phyloP scores from a whole-genome alignment of 2,797 vertebrate species.

The Leptodactylus fallax region DNA sequence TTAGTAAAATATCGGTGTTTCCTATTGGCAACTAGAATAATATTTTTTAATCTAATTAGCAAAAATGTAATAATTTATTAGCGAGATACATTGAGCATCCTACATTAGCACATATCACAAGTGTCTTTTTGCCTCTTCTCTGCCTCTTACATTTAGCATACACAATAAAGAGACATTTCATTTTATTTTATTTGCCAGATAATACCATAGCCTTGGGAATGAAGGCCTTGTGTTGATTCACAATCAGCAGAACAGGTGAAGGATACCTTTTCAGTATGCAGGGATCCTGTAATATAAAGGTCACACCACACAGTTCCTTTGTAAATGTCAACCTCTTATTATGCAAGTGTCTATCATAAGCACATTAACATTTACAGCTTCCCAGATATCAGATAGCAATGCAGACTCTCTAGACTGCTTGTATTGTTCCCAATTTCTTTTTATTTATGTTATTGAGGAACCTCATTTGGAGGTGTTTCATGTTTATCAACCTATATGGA shows the following conservation, averaged over 20 bases:
- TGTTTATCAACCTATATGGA: not conserved
- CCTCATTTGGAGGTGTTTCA: no score
- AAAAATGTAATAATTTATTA: not conserved
- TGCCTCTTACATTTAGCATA: not conserved
- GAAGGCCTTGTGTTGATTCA: slow-evolving; percentile 58
- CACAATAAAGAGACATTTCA: slow-evolving; percentile 36
- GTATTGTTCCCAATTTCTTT: not conserved
- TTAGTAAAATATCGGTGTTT: not conserved
- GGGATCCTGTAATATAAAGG: slow-evolving; percentile 61
- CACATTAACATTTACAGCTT: slow-evolving; percentile 58
- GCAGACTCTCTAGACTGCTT: not conserved
- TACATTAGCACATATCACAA: not conserved
- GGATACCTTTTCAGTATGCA: slow-evolving; percentile 64
- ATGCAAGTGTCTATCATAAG: slow-evolving; percentile 42
- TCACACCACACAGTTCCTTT: slow-evolving; percentile 60
- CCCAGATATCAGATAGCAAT: not conserved
- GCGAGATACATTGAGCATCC: not conserved
- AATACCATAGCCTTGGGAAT: slow-evolving; percentile 60
- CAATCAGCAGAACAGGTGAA: slow-evolving; percentile 61
- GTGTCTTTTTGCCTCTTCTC: not conserved
- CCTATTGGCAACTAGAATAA: not conserved
- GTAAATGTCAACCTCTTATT: slow-evolving; percentile 59
- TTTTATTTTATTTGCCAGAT: slow-evolving; percentile 58
- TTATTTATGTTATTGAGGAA: slow-evolving; percentile 11
- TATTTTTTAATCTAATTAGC: not conserved